Base-by-base conservation (phyloP, 2,888 invertebrate genomes). In the Tridacna gigas region DNA sequence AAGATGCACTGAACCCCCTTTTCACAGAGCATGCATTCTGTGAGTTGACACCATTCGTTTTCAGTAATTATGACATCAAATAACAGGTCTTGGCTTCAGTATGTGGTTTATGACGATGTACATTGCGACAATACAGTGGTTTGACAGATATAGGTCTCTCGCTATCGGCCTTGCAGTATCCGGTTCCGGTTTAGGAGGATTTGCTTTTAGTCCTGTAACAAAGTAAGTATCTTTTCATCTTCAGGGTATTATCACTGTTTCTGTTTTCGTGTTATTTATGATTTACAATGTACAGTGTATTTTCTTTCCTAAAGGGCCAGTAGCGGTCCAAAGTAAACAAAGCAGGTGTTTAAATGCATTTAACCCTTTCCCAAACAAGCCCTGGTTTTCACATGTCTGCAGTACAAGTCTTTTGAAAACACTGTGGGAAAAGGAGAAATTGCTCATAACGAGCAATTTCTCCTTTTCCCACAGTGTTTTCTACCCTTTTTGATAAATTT, bases 91-190 rank as follows among this genome's bases (percentile, higher is more conserved):
- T 20, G 80, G 80, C 4, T 76, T 80, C 48, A 80, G 80, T 26
- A 76, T 80, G 80, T 69, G 75, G 76, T 67, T 80, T 51, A 80
- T 80, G 60, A 76, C 75, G 12, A 26, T 56, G 60, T 80, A 80
- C 45, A 25, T 75, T 15, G 76, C 60, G 20, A 13, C 76, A 12
- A 47, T 80, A 15, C 75, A 80, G 25, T 37, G 75, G 60, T 80
- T 80, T 28, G 80, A 80, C 25, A 75, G 69, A n/a, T 48, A 67
- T n/a, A 37, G 80, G 28, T 80, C 80, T 9, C 47, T 80, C 20
- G 80, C 80, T 11, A 80, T 80, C 37, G 80, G 80, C 15, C 26
- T 80, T 0, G 76, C 80, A 22, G 80, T 80, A 12, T 69, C 69
- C 3, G 80, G 80, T 47, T 80, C 80, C 2, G 80, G 80, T 28